A percentile compares a stretch with the other conserved stretches of the same genome.
These are phyloP conservation scores for Morone saxatilis DNA, from an alignment of 2,113 vertebrate species.

Conservation along the genomic window DNA sequence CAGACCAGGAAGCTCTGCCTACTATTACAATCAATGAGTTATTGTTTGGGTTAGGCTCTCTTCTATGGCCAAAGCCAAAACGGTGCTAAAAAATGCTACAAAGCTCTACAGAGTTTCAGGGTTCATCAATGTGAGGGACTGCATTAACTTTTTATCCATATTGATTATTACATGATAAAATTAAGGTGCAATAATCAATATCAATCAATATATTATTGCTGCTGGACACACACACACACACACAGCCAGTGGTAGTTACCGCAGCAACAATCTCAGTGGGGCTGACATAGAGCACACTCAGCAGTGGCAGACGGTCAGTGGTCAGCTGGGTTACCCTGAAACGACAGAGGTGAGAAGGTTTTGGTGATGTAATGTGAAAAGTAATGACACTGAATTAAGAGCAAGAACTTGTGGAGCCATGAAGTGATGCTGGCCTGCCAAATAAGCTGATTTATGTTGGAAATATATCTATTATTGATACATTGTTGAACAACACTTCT, in stretches of 20 bases:
- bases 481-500: too few species aligned
- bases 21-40: too few species aligned
- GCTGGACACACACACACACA: not conserved
- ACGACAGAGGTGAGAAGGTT: slow-evolving; percentile 7
- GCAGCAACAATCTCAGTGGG: slow-evolving; percentile 82
- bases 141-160: too few species aligned
- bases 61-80: not conserved
- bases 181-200: too few species aligned
- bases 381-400: too few species aligned
- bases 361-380: too few species aligned
- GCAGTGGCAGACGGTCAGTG: slow-evolving; percentile 74
- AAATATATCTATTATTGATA: not conserved
- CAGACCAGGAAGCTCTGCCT: too few species aligned
- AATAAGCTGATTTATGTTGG: not conserved
- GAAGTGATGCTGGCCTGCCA: not conserved
- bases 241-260: slow-evolving; percentile 59
- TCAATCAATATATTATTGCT: not conserved
- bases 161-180: too few species aligned
- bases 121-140: not conserved
- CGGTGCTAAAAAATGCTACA: not conserved
- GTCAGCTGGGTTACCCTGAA: slow-evolving; percentile 84
- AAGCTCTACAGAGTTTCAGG: not conserved
- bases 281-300: slow-evolving; percentile 79
- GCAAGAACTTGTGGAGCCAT: not conserved
- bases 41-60: too few species aligned